Percentiles rank a stretch among this genome's conserved stretches.
phyloP scores from a whole-genome alignment of 2,888 invertebrate genomes.

The Eupelmus urozonus region DNA sequence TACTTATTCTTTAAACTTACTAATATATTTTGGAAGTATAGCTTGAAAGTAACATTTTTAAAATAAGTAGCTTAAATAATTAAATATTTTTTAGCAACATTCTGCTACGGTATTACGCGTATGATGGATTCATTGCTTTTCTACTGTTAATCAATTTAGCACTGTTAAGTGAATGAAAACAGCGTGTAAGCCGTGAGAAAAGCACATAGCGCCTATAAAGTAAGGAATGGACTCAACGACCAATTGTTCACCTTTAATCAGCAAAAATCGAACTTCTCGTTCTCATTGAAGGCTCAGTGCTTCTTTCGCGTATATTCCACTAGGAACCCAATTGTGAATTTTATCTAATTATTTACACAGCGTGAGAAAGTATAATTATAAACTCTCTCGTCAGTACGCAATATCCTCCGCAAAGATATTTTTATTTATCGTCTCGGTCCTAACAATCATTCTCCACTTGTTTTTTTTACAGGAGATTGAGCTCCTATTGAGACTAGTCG shows the following conservation, averaged over 20 bases:
- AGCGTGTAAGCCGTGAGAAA: too few relatives aligned
- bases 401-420: neutral
- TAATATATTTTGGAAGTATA: too few relatives aligned
- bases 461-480: constrained; percentile 27
- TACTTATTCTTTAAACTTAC: too few relatives aligned
- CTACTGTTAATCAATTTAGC: too few relatives aligned
- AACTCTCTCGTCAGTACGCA: neutral
- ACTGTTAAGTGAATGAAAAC: too few relatives aligned
- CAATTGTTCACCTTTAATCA: neutral
- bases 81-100: too few relatives aligned
- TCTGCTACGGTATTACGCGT: too few relatives aligned
- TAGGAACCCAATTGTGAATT: neutral
- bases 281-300: neutral
- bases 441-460: constrained; percentile 27
- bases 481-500: neutral
- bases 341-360: neutral
- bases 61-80: too few relatives aligned
- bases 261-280: neutral
- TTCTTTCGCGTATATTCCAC: neutral
- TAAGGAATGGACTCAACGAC: neutral
- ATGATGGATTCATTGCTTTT: too few relatives aligned
- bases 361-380: constrained; percentile 26
- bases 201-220: too few relatives aligned
- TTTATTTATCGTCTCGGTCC: constrained; percentile 13
- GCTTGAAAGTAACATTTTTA: too few relatives aligned